Percentiles rank a stretch among this genome's conserved stretches.
These are phyloP conservation scores for Tipula unca DNA, from an alignment of 2,888 invertebrate species.

Conservation along the genomic window DNA sequence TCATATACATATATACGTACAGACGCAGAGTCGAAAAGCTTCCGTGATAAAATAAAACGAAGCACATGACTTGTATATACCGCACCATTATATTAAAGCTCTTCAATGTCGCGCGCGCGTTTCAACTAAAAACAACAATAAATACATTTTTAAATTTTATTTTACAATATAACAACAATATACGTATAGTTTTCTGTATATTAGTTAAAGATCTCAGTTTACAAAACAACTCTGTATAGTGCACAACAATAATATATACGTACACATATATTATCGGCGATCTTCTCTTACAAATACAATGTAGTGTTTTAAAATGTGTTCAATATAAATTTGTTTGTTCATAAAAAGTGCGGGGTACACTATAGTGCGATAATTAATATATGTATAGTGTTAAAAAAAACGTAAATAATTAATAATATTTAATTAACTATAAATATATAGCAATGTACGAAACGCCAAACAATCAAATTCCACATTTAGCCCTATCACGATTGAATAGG, in stretches of 20 bases:
- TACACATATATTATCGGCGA: background rate
- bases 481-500: background rate
- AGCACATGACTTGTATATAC: background rate
- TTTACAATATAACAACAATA: background rate
- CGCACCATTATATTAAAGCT: background rate
- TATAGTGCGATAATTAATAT: too few species aligned
- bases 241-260: background rate
- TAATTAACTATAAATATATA: too few species aligned
- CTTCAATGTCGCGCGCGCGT: background rate
- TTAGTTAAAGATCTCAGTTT: background rate
- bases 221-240: background rate
- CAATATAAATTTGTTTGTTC: background rate
- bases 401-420: too few species aligned
- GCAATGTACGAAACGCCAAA: background rate
- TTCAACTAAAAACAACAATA: background rate
- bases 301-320: background rate
- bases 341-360: too few species aligned
- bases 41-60: background rate
- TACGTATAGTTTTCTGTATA: background rate
- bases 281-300: background rate
- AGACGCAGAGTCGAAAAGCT: background rate
- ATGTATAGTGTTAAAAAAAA: too few species aligned
- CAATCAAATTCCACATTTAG: background rate
- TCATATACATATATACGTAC: background rate
- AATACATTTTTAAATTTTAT: background rate